Evolutionary conservation across 2,888 invertebrate genomes (phyloP), one percentile per base, ranked within the genome.

Genomic region (Aphodius granarius): DNA sequence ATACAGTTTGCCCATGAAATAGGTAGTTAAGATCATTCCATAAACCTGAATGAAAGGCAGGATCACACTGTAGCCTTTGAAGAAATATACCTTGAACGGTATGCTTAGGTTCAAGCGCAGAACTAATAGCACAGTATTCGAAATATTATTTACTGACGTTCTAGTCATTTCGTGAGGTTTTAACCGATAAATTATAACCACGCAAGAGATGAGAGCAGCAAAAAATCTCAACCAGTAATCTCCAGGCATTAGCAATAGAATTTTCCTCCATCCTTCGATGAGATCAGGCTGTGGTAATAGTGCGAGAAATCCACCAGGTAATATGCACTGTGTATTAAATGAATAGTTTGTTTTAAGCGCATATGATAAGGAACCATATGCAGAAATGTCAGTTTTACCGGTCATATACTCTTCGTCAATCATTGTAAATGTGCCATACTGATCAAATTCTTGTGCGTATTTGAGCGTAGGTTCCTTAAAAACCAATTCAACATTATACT

Each of bases 201-300:
- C 13, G 13, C 19, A 68, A 20, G 22, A 19, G n/a, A 68, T 20
- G 68, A 21, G 68, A 1, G 21, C 22, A 5, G n/a, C 20, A 13
- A 68, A 19, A n/a, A 68, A n/a, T 1, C 19, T n/a, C 9, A 20
- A 20, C 68, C 68, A 68, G 22, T 68, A 68, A 18, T 19, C n/a
- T 13, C 3, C 20, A 15, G 68, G 68, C 22, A 68, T 21, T 19
- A 68, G n/a, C 13, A 20, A 20, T 20, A 13, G 6, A 20, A 68
- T 20, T 16, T 68, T 68, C 21, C 22, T 68, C 68, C 68, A 68
- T 2, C 68, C 68, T 21, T 68, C 68, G 6, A 68, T 68, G 5
- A 21, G 9, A 20, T 68, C 68, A 20, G 68, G 21, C 6, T 68
- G 19, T 19, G 68, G 68, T n/a, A 21, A n/a, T 9, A 68, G 22